phyloP scores from a whole-genome alignment of 1,140 invertebrate species.

The Lepidurus apus region DNA sequence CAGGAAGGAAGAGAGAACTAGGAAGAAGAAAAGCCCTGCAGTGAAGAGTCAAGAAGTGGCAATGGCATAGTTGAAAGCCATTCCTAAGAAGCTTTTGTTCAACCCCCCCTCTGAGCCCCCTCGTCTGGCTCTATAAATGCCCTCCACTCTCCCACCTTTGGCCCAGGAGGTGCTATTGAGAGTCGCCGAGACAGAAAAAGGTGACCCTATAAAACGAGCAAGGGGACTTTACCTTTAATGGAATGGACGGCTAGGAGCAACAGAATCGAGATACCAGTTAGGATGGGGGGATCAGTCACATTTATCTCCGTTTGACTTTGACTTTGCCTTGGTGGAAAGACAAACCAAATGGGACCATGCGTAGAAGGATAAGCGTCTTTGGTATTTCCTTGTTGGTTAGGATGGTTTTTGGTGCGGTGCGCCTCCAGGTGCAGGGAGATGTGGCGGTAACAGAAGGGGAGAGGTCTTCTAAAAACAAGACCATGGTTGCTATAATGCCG shows the following conservation, averaged over 20 bases:
- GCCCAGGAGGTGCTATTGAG: constrained; percentile 15
- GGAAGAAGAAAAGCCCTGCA: constrained; percentile 10
- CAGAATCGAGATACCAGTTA: background rate
- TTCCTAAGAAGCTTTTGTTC: constrained; percentile 19
- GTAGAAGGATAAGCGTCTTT: background rate
- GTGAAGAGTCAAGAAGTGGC: constrained; percentile 18
- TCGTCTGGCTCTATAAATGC: constrained; percentile 18
- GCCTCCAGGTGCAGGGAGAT: background rate
- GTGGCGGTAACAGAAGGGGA: background rate
- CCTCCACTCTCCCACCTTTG: background rate
- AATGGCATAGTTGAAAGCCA: constrained; percentile 21
- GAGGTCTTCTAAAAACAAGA: background rate
- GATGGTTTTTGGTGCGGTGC: background rate
- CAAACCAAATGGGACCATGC: background rate
- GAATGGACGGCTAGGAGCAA: constrained; percentile 1
- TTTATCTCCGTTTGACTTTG: constrained; percentile 16
- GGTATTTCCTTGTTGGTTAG: constrained; percentile 12
- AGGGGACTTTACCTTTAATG: constrained; percentile 4
- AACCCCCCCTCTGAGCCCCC: background rate
- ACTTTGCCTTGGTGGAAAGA: background rate
- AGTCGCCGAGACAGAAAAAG: constrained; percentile 7
- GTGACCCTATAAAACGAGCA: constrained; percentile 13
- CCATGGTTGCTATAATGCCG: background rate
- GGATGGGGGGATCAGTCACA: constrained; percentile 3
- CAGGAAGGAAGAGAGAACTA: constrained; percentile 5